Percentiles rank a stretch among this genome's conserved stretches.
Evolutionary conservation across 2,113 vertebrate species (phyloP).

Genomic region (Mixornis gularis): DNA sequence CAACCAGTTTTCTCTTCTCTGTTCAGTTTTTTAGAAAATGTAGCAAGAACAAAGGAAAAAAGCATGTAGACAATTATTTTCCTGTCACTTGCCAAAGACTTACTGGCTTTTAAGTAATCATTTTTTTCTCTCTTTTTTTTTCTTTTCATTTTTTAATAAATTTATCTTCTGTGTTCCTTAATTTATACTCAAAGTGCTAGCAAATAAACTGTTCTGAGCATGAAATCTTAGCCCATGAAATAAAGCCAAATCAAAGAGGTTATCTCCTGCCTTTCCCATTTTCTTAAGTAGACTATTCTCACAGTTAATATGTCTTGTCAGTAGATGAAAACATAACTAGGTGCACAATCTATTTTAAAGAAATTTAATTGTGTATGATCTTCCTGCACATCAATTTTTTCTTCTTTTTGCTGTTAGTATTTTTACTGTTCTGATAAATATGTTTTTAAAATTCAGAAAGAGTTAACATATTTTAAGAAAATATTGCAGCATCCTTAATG

Average conservation of each 20-base stretch:
- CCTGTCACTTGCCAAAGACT: not conserved
- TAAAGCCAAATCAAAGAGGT: not conserved
- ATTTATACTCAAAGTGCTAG: not conserved
- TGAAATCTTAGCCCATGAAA: not conserved
- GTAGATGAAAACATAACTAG: not conserved
- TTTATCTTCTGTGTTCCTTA: not conserved
- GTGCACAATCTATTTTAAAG: not conserved
- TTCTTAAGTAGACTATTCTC: not conserved
- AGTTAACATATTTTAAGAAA: not conserved
- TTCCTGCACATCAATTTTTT: not conserved
- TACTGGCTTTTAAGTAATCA: not conserved
- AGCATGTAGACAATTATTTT: not conserved
- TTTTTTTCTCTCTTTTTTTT: not conserved
- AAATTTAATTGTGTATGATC: not conserved
- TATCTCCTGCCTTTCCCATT: not conserved
- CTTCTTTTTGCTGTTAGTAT: not conserved
- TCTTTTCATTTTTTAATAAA: not conserved
- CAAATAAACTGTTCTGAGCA: not conserved
- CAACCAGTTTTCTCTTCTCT: not conserved
- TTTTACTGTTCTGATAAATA: not conserved
- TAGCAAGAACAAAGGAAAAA: not conserved
- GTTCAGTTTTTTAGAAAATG: not conserved
- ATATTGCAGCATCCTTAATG: not conserved
- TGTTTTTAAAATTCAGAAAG: not conserved
- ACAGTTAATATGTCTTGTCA: not conserved